Evolutionary conservation across 2,113 vertebrate species (phyloP).

Genomic region (Microcebus tavaratra): DNA sequence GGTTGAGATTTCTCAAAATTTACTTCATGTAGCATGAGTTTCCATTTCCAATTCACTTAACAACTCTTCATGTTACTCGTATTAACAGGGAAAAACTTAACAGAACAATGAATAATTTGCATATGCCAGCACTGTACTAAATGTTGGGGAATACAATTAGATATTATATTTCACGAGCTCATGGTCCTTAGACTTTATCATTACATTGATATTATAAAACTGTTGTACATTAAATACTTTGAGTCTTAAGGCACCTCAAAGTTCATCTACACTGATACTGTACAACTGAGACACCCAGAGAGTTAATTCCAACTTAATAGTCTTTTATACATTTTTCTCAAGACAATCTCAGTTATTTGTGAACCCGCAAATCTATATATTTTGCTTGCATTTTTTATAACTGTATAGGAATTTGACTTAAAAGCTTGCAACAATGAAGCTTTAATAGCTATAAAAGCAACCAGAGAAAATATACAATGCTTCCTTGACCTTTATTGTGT

Average conservation of each 20-base stretch:
- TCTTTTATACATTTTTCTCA: not conserved
- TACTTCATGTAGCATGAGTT: not conserved
- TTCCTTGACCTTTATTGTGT: not conserved
- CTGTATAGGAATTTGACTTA: not conserved
- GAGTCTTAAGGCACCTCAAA: not conserved
- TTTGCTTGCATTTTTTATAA: not conserved
- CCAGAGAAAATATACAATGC: not conserved
- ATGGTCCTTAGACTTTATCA: not conserved
- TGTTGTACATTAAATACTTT: not conserved
- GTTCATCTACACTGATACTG: not conserved
- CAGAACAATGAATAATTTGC: not conserved
- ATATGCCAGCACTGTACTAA: not conserved
- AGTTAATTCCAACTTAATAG: not conserved
- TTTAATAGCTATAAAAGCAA: not conserved
- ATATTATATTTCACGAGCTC: not conserved
- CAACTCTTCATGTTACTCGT: not conserved
- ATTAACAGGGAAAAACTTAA: not conserved
- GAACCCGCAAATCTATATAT: not conserved
- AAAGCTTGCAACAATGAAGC: not conserved
- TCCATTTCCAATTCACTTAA: not conserved
- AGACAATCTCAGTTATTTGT: not conserved
- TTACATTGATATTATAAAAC: not conserved
- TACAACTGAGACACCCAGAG: not conserved
- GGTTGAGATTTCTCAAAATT: not conserved
- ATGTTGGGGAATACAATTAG: not conserved